Evolutionary conservation across 2,797 vertebrate genomes (phyloP).

Genomic region (Fringilla coelebs): DNA sequence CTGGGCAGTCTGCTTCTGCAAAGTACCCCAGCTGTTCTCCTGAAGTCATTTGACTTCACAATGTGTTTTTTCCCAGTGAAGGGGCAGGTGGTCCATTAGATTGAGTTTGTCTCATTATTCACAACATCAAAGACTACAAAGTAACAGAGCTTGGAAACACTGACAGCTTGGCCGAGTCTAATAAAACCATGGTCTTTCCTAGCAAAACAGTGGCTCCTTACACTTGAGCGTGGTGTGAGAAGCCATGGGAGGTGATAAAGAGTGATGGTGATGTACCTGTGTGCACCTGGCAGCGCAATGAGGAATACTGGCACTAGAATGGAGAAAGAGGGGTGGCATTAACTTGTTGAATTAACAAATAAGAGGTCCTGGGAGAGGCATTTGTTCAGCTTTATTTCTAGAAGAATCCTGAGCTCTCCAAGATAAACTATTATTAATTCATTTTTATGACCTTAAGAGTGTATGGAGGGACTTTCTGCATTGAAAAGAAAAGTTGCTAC

Average conservation of each 20-base stretch:
- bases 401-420: not conserved
- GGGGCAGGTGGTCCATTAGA: not conserved
- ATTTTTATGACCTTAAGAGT: not conserved
- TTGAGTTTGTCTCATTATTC: not conserved
- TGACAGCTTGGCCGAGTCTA: not conserved
- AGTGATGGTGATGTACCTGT: not conserved
- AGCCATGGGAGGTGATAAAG: not conserved
- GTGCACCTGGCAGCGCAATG: rapidly evolving
- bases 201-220: not conserved
- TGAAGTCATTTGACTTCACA: not conserved
- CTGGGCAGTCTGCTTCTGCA: not conserved
- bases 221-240: not conserved
- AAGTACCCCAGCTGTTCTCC: not conserved
- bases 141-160: not conserved
- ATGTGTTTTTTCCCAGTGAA: not conserved
- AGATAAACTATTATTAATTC: not conserved
- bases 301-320: not conserved
- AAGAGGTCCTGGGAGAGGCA: not conserved
- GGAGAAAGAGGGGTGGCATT: not conserved
- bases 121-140: not conserved
- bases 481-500: not conserved
- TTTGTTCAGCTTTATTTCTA: not conserved
- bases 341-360: not conserved
- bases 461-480: not conserved
- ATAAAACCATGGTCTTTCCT: not conserved